Evolutionary conservation across 2,888 invertebrate genomes (phyloP), one percentile per base, ranked within the genome.

Genomic region (Agrochola lychnidis): DNA sequence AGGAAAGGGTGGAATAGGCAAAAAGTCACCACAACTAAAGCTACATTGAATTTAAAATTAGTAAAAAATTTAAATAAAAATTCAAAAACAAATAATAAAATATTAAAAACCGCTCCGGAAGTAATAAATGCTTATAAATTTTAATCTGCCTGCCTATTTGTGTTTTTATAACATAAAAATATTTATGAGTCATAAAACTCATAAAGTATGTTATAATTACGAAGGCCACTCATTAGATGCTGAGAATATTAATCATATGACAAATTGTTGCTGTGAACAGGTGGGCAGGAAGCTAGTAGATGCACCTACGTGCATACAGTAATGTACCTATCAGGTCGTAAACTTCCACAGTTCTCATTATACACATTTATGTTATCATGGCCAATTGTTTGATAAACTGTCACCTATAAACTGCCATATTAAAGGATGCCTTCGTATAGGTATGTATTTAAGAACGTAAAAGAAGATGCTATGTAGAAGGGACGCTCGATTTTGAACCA

Each of bases 141-240:
- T 62, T 6, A 51, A 64, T 25, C 61, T 19, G 63, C 25, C 40
- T 5, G 4, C 40, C 45, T 25, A 36, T 25, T 42, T 25, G n/a
- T 19, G 12, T 51, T 70, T 61, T 66, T 30, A 72, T 73, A 53
- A 45, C 25, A 51, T 78, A 64, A 57, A 74, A 84, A 61, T 75
- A 73, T 67, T 73, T 40, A 87, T 81, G 53, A 70, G 14, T 73
- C 62, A 80, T 68, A 73, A 84, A 77, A 70, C 12, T 73, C 62
- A 80, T 68, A 73, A 84, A 77, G 73, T 69, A 70, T 78, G 25
- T 62, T 72, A 66, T 64, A 84, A 79, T 84, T 73, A 72, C 61
- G 48, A 81, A 87, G 81, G 81, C 22, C 62, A 51, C n/a, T 69
- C 68, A 75, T 79, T 66, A 72, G 19, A 40, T n/a, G 70, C 57